Percentiles rank a stretch among this genome's conserved stretches.
Conservation (phyloP, 2,113 vertebrate species). For the Clarias macrocephalus region DNA sequence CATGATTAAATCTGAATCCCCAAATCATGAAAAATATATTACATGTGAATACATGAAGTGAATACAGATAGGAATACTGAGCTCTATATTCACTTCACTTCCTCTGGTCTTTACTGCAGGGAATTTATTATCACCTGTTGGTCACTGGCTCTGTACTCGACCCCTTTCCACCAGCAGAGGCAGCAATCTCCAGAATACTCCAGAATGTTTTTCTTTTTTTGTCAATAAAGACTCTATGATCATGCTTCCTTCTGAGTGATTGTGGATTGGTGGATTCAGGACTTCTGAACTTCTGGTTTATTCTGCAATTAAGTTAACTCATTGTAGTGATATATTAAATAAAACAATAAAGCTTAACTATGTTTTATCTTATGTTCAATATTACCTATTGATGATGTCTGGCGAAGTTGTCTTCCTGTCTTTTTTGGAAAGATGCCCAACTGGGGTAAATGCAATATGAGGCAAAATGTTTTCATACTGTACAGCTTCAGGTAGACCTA, state of each 20-base stretch:
- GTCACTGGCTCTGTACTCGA: background rate
- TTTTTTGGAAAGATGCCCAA: too few species aligned
- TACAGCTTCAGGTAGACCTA: background rate
- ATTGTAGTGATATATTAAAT: background rate
- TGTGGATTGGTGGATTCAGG: background rate
- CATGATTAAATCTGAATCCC: background rate
- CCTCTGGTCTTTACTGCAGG: background rate
- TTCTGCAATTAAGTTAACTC: background rate
- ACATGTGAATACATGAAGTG: background rate
- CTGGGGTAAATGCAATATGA: background rate
- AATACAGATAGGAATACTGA: background rate
- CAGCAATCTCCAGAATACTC: background rate
- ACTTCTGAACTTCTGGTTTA: background rate
- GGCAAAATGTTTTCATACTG: background rate
- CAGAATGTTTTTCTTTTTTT: background rate
- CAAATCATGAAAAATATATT: background rate
- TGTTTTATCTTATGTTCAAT: background rate
- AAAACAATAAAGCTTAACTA: background rate
- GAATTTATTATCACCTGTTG: background rate
- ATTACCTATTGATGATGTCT: background rate
- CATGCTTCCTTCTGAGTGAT: background rate
- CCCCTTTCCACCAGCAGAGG: background rate
- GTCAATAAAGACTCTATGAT: background rate
- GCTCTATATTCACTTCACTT: background rate
- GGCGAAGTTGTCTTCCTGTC: too few species aligned